phyloP scores from a whole-genome alignment of 2,797 vertebrate genomes.

The Eupleurogrammus muticus region DNA sequence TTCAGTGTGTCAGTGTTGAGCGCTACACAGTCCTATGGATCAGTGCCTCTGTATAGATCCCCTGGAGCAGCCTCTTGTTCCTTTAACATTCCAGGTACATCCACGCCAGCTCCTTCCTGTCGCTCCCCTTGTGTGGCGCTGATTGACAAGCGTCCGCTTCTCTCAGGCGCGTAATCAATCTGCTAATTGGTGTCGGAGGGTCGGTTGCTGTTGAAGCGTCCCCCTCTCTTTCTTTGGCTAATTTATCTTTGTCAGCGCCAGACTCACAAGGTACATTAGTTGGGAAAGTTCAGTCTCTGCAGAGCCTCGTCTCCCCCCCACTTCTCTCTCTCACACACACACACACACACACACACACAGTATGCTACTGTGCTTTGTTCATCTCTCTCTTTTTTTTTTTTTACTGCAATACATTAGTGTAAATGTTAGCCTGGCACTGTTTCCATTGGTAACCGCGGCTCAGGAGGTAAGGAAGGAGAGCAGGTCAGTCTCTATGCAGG shows the following conservation, averaged over 20 bases:
- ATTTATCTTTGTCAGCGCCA: slow-evolving; percentile 83
- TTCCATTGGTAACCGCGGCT: slow-evolving; percentile 82
- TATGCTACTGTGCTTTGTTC: slow-evolving; percentile 71
- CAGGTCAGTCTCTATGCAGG: slow-evolving; percentile 69
- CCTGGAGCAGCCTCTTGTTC: slow-evolving; percentile 79
- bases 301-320: slow-evolving; percentile 51
- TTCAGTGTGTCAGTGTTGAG: slow-evolving; percentile 72
- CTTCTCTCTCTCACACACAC: slow-evolving; percentile 17
- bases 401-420: slow-evolving; percentile 78
- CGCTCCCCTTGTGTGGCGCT: slow-evolving; percentile 77
- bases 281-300: slow-evolving; percentile 72
- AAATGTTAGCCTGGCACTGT: slow-evolving; percentile 81
- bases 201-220: slow-evolving; percentile 81
- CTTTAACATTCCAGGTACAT: slow-evolving; percentile 84
- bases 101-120: slow-evolving; percentile 81
- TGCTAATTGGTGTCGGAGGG: slow-evolving; percentile 85
- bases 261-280: slow-evolving; percentile 75
- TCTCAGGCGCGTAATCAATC: slow-evolving; percentile 85
- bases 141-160: slow-evolving; percentile 84
- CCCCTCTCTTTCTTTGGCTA: slow-evolving; percentile 81
- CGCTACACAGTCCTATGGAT: slow-evolving; percentile 75
- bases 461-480: slow-evolving; percentile 67
- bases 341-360: slow-evolving; percentile 11
- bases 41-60: slow-evolving; percentile 78
- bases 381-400: slow-evolving; percentile 44